These are phyloP conservation scores for Alviniconcha strummeri DNA, from an alignment of 2,888 invertebrate species.

Conservation along the genomic window DNA sequence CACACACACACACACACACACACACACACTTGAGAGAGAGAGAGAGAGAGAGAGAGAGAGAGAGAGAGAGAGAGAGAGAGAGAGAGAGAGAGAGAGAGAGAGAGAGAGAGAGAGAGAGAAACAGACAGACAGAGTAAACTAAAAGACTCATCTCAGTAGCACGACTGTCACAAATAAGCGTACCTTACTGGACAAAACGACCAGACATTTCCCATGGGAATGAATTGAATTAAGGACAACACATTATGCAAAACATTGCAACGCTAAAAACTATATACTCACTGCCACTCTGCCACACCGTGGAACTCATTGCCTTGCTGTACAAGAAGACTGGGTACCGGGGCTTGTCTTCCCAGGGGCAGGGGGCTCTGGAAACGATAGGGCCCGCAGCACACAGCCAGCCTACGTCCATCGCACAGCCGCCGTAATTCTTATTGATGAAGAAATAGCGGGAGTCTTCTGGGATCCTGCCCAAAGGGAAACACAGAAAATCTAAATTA, in stretches of 20 bases:
- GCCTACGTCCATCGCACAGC: constrained; percentile 21
- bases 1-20: background rate
- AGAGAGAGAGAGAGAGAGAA: no score
- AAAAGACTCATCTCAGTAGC: no score
- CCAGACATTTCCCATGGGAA: no score
- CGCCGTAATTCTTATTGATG: constrained; percentile 24
- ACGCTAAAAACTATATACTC: background rate
- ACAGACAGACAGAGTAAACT: no score
- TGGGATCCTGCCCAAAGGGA: background rate
- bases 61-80: no score
- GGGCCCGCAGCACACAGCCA: constrained; percentile 25
- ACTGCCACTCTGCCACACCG: background rate
- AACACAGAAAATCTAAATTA: no score
- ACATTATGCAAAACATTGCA: background rate
- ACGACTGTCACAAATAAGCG: no score
- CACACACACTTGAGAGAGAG: background rate
- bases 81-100: no score
- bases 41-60: no score
- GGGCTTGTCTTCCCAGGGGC: background rate
- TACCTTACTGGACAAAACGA: background rate
- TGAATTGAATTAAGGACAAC: no score
- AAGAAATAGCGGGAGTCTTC: background rate
- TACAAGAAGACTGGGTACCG: constrained; percentile 24
- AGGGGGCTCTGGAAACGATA: background rate
- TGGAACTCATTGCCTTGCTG: background rate